Evolutionary conservation across 2,113 vertebrate species (phyloP).

Genomic region (Bubalus kerabau): DNA sequence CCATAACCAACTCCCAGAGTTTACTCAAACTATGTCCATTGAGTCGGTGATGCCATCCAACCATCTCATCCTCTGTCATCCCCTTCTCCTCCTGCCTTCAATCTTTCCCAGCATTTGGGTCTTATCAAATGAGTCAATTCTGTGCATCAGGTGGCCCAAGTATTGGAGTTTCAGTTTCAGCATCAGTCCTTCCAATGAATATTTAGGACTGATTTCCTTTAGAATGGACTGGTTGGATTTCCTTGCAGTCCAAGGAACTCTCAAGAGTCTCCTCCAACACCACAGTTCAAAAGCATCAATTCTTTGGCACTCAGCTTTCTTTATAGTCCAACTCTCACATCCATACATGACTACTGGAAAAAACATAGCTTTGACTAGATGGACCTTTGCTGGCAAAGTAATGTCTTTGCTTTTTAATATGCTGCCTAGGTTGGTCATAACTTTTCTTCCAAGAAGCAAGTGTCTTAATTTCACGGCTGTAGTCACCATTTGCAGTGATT

Average conservation of each 20-base stretch:
- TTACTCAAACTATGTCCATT: neutral
- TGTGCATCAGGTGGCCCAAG: neutral
- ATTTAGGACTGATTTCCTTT: neutral
- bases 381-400: neutral
- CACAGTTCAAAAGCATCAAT: neutral
- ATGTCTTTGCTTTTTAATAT: neutral
- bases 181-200: neutral
- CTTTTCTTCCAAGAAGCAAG: neutral
- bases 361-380: neutral
- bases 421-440: neutral
- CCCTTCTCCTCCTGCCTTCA: neutral
- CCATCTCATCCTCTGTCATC: neutral
- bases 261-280: neutral
- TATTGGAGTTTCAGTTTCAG: neutral
- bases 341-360: neutral
- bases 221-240: neutral
- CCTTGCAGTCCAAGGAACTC: neutral
- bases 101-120: fast-evolving
- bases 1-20: neutral
- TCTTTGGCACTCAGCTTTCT: neutral
- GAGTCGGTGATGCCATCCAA: neutral
- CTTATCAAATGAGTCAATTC: neutral
- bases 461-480: neutral
- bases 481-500: neutral
- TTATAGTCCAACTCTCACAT: neutral